Evolutionary conservation across 2,113 vertebrate genomes (phyloP).

Genomic region (Cnemophilus loriae): DNA sequence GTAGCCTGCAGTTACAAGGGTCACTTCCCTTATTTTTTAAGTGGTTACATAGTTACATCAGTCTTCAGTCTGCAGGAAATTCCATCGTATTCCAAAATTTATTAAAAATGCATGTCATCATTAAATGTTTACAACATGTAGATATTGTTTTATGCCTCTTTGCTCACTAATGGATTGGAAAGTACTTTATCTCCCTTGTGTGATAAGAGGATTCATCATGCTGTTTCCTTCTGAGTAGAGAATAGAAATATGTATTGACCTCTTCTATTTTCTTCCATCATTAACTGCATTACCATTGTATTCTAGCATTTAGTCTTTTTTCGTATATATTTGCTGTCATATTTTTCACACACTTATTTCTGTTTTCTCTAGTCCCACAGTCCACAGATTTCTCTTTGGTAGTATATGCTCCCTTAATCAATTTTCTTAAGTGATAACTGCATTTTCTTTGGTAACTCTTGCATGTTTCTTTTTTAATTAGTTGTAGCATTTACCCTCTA

Average conservation of each 20-base stretch:
- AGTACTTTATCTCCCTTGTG: background rate
- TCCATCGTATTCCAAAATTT: background rate
- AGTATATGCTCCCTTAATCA: background rate
- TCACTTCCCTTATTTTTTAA: background rate
- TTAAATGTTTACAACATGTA: background rate
- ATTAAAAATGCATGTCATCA: background rate
- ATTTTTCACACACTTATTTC: background rate
- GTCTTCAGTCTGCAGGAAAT: background rate
- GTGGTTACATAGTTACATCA: background rate
- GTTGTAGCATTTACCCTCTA: background rate
- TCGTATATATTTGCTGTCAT: background rate
- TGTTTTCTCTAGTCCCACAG: background rate
- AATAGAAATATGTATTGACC: background rate
- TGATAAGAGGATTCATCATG: background rate
- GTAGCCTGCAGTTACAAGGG: background rate
- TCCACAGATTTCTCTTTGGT: background rate
- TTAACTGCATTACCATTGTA: background rate
- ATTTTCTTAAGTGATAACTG: background rate
- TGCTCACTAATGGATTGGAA: constrained; percentile 4
- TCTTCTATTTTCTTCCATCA: background rate
- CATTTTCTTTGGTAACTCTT: background rate
- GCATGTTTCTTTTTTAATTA: background rate
- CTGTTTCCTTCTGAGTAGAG: background rate
- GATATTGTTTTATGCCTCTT: background rate
- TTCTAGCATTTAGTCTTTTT: background rate